These are phyloP conservation scores for Drosophila busckii DNA, from an alignment of 1,140 invertebrate species.

Conservation along the genomic window DNA sequence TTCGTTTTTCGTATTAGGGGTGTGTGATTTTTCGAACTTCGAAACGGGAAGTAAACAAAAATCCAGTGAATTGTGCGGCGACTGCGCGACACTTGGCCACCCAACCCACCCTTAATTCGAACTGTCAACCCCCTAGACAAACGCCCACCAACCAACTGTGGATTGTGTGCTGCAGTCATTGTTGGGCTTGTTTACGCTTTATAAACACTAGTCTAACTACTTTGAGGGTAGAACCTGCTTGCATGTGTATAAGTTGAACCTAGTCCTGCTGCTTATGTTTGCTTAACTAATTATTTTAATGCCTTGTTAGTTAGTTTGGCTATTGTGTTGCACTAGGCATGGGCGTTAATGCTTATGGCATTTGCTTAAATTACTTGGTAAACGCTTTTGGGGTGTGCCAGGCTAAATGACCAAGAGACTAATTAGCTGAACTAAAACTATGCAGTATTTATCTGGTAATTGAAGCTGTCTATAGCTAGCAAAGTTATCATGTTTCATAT, in stretches of 20 bases:
- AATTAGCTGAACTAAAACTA: constrained; percentile 1
- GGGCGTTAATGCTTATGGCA: too few relatives aligned
- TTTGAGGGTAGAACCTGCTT: constrained; percentile 16
- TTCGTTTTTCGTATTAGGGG: constrained; percentile 17
- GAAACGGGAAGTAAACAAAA: constrained; percentile 66
- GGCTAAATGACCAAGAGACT: not conserved
- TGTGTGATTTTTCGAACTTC: constrained; percentile 50
- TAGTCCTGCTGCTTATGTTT: constrained; percentile 37
- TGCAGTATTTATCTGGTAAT: not conserved
- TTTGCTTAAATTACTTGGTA: constrained; percentile 2
- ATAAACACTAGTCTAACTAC: constrained; percentile 40
- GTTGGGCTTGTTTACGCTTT: constrained; percentile 49
- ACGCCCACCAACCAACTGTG: constrained; percentile 63
- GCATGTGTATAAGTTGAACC: constrained; percentile 24
- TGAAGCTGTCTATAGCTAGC: too few relatives aligned
- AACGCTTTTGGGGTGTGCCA: constrained; percentile 15
- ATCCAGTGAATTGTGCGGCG: constrained; percentile 43
- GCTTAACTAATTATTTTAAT: constrained; percentile 59
- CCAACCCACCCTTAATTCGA: too few relatives aligned
- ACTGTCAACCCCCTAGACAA: not conserved
- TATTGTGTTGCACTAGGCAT: too few relatives aligned
- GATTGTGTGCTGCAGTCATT: constrained; percentile 37
- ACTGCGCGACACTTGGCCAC: constrained; percentile 33
- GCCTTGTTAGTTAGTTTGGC: constrained; percentile 10
- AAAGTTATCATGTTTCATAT: too few relatives aligned